Evolutionary conservation across 2,797 vertebrate species (phyloP), one percentile per base, ranked within the genome.

Genomic region (Cephalopachus bancanus): DNA sequence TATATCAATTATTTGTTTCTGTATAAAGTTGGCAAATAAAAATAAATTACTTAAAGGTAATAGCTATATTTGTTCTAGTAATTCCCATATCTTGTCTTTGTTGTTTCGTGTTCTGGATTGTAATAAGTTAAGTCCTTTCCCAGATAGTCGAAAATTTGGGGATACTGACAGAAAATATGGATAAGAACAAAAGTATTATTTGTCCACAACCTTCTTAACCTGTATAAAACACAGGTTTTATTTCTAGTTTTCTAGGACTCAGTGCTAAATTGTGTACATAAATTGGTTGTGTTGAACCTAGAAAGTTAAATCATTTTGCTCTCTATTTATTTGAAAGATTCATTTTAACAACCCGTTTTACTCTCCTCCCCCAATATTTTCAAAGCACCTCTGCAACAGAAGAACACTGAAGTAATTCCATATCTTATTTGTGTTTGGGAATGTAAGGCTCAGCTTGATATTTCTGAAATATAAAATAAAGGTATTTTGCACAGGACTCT

Each of bases 391-490:
- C 88, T 26, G 5, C 80, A 89, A 59, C 53, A 85, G 71, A 89
- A 87, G 17, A 80, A 60, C 17, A 59, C 1, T 64, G 57, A 79
- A 44, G 7, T 33, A 78, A 92, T 91, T 95, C 2, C 12, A 53
- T 84, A 83, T 93, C 20, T 83, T 65, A 30, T 72, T 57, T 14
- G 64, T 20, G 3, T 75, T 96, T 90, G 30, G 64, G 62, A 94
- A 75, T 22, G 10, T 75, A 33, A 94, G 1, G 2, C 17, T 84
- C 75, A 74, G 55, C 28, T 15, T 79, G 20, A 64, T 71, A 10
- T 69, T 76, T 69, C 64, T 92, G 10, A 76, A 28, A 53, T 88
- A 24, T 64, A 69, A 94, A 26, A 14, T 81, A 4, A 60, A 59
- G 28, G 1, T 49, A 28, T 28, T 44, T 76, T 71, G 57, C 14